A percentile compares a stretch with the other conserved stretches of the same genome.
phyloP scores from a whole-genome alignment of 37 sponge, comb jelly and placozoan genomes.

The Geodia barretti region DNA sequence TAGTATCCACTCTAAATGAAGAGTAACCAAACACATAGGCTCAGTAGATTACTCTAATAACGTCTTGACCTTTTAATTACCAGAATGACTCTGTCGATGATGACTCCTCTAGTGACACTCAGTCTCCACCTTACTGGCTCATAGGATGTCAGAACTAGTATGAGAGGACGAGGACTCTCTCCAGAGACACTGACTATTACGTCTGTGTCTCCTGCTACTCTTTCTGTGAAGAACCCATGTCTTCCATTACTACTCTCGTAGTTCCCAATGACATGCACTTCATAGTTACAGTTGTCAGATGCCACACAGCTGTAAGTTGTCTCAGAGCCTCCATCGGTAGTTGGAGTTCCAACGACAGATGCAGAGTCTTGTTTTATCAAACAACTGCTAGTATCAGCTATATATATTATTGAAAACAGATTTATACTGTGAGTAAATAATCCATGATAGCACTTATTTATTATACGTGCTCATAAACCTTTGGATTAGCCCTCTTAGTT shows the following conservation, averaged over 20 bases:
- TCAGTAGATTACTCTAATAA: too few relatives aligned
- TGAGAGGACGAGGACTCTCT: not conserved
- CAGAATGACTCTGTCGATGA: slow-evolving; percentile 14
- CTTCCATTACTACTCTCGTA: not conserved
- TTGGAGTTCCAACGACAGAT: not conserved
- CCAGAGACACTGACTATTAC: not conserved
- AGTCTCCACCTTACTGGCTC: slow-evolving; percentile 18
- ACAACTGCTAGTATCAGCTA: not conserved
- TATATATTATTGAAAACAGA: too few relatives aligned
- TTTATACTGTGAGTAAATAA: too few relatives aligned
- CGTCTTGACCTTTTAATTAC: not conserved
- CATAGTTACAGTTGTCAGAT: slow-evolving; percentile 14
- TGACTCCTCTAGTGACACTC: slow-evolving; percentile 1
- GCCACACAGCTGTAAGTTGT: slow-evolving; percentile 23
- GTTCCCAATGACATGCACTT: slow-evolving; percentile 7
- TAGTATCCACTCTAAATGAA: too few relatives aligned
- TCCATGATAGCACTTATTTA: too few relatives aligned
- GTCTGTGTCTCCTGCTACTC: not conserved
- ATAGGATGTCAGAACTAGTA: slow-evolving; percentile 9
- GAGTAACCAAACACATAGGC: too few relatives aligned
- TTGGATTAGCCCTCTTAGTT: too few relatives aligned
- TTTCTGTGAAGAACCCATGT: not conserved
- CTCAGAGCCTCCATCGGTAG: not conserved
- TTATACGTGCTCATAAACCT: too few relatives aligned
- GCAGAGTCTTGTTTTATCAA: not conserved